phyloP scores from a whole-genome alignment of 2,797 vertebrate species.

The Eulemur coronatus region DNA sequence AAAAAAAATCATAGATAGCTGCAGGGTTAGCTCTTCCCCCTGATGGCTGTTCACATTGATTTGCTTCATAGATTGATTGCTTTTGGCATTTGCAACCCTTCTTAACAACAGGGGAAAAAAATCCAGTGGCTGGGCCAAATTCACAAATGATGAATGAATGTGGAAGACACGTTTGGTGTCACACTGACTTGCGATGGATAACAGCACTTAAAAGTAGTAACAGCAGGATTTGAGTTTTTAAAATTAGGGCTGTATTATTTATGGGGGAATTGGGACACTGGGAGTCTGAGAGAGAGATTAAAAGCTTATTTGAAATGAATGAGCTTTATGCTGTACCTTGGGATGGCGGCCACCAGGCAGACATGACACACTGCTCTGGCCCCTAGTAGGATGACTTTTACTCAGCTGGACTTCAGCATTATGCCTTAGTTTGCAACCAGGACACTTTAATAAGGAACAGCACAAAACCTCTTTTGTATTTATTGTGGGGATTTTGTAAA shows the following conservation, averaged over 20 bases:
- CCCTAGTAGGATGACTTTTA: background rate
- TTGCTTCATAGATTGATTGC: conserved; percentile 58
- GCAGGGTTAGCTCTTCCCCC: background rate
- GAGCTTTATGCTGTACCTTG: background rate
- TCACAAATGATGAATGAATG: conserved; percentile 41
- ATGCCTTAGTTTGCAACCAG: background rate
- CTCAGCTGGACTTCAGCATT: background rate
- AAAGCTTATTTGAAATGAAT: conserved; percentile 22
- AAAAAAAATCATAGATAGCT: conserved; percentile 11
- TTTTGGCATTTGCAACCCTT: conserved; percentile 62
- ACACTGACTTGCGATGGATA: background rate
- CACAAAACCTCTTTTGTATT: conserved; percentile 22
- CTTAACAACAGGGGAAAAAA: background rate
- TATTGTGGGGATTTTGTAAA: conserved; percentile 48
- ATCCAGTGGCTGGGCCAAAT: background rate
- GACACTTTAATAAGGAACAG: background rate
- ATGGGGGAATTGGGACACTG: background rate
- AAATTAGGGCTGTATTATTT: conserved; percentile 46
- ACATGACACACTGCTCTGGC: background rate
- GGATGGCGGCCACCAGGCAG: background rate
- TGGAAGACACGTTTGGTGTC: conserved; percentile 43
- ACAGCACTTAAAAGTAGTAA: conserved; percentile 42
- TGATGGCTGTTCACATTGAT: conserved; percentile 56
- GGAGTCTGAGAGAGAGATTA: conserved; percentile 2
- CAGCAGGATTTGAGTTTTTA: conserved; percentile 46